Percentiles rank a stretch among this genome's conserved stretches.
Conservation (phyloP, 2,113 vertebrate genomes). For the Struthio camelus region DNA sequence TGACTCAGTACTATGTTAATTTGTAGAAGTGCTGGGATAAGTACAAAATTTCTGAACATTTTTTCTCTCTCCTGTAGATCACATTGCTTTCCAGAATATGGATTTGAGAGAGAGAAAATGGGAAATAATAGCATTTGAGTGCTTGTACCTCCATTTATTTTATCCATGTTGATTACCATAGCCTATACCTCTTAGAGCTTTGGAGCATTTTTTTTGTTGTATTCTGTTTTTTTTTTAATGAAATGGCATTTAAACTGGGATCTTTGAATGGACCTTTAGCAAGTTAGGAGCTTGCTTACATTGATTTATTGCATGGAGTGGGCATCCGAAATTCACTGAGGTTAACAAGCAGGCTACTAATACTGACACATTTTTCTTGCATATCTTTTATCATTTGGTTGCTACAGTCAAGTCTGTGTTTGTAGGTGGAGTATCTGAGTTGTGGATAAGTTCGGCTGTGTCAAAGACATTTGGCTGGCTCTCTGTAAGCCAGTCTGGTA, state of each 20-base stretch:
- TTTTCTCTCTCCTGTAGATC: neutral
- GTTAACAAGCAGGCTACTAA: neutral
- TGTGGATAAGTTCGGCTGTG: neutral
- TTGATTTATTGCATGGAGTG: neutral
- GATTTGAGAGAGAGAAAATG: neutral
- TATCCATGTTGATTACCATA: neutral
- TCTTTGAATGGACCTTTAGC: neutral
- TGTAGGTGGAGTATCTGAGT: neutral
- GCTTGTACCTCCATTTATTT: neutral
- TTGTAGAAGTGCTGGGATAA: neutral
- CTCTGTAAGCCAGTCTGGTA: neutral
- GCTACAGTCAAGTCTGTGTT: neutral
- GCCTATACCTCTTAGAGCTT: neutral
- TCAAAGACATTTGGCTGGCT: neutral
- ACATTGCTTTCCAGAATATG: neutral
- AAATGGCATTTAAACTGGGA: neutral
- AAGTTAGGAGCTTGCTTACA: neutral
- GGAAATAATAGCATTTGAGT: neutral
- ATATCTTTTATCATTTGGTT: neutral
- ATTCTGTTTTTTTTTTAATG: neutral
- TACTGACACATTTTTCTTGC: neutral
- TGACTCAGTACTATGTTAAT: neutral
- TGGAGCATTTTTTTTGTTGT: rapidly evolving
- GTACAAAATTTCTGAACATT: neutral
- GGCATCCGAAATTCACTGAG: neutral